These are phyloP conservation scores for Corapipo altera DNA, from an alignment of 2,113 vertebrate genomes.

Conservation along the genomic window DNA sequence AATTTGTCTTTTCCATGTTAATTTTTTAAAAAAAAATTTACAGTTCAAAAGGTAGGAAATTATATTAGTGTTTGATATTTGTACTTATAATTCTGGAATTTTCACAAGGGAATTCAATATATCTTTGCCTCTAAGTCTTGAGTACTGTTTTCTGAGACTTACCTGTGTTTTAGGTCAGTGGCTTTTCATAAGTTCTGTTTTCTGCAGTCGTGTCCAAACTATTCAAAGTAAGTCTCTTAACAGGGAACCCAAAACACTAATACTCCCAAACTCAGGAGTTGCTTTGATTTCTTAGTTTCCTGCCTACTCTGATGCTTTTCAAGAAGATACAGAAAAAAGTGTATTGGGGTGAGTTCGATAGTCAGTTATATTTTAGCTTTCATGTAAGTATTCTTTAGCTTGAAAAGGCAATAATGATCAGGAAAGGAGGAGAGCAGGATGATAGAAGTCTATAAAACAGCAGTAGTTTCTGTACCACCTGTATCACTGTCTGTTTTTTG, in stretches of 20 bases:
- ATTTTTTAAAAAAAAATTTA: not conserved
- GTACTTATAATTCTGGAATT: not conserved
- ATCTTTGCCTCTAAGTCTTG: not conserved
- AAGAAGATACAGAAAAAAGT: not conserved
- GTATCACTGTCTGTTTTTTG: not conserved
- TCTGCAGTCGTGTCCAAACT: not conserved
- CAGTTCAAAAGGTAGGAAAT: not conserved
- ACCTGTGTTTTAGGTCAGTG: not conserved
- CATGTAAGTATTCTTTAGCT: not conserved
- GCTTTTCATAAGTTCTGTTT: not conserved
- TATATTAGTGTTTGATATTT: not conserved
- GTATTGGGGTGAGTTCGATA: not conserved
- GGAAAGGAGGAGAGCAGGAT: not conserved
- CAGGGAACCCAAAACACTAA: not conserved
- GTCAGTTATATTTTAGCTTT: not conserved
- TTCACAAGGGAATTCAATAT: not conserved
- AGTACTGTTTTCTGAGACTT: not conserved
- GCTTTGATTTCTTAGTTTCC: not conserved
- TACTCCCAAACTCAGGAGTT: not conserved
- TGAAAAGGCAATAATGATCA: not conserved
- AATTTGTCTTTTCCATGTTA: not conserved
- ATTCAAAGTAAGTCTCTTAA: not conserved
- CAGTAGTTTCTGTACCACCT: not conserved
- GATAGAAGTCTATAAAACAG: not conserved
- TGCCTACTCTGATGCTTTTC: not conserved